A percentile compares a stretch with the other conserved stretches of the same genome.
These are phyloP conservation scores for Gymnobelideus leadbeateri DNA, from an alignment of 2,113 vertebrate genomes.

Conservation along the genomic window DNA sequence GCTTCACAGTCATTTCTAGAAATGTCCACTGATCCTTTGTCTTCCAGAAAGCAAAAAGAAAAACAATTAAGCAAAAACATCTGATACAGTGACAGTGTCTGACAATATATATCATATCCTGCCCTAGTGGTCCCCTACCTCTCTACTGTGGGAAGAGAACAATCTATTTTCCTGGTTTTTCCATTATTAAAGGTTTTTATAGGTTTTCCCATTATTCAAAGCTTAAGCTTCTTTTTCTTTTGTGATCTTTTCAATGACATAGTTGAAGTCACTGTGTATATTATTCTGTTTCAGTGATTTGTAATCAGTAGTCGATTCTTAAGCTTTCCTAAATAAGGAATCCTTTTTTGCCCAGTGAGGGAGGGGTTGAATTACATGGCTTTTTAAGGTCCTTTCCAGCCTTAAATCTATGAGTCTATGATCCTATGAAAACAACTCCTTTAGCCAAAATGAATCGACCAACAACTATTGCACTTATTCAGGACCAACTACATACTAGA, in stretches of 20 bases:
- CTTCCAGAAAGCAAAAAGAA: background rate
- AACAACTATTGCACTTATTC: background rate
- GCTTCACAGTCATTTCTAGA: background rate
- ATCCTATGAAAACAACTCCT: background rate
- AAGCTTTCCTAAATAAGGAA: background rate
- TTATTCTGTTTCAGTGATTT: background rate
- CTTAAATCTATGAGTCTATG: background rate
- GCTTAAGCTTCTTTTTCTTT: background rate
- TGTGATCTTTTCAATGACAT: background rate
- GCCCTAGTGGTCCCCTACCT: background rate
- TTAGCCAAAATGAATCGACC: background rate
- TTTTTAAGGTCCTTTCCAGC: background rate
- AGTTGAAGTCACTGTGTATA: background rate
- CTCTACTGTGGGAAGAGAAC: background rate
- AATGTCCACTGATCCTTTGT: background rate
- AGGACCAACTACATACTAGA: background rate
- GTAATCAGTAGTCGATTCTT: background rate
- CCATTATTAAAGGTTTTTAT: background rate
- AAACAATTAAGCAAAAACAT: background rate
- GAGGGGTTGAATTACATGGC: background rate
- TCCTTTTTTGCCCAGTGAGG: background rate
- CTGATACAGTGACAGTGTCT: background rate
- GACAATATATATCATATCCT: background rate
- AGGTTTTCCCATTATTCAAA: background rate
- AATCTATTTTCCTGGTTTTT: background rate